Conservation (phyloP, 2,797 vertebrate genomes). For the Borostomias antarcticus region DNA sequence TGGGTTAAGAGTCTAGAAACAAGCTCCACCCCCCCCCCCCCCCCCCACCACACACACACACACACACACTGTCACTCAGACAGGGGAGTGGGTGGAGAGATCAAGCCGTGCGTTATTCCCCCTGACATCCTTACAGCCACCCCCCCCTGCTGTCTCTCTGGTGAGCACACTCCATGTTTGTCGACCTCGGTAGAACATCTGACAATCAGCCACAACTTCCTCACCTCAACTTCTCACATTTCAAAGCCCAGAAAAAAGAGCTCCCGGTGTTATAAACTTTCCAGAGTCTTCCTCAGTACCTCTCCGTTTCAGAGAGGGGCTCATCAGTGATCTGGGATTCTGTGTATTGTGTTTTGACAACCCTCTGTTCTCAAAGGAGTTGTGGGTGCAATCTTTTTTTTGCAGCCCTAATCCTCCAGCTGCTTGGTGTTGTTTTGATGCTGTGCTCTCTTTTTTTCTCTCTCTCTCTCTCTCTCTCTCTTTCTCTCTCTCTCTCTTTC, state of each 20-base stretch:
- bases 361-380: background rate
- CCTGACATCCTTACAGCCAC: background rate
- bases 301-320: background rate
- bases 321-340: background rate
- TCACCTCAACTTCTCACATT: background rate
- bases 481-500: too few species aligned
- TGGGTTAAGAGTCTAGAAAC: too few species aligned
- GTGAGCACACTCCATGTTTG: slow-evolving; percentile 10
- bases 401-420: background rate
- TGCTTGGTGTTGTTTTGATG: background rate
- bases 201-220: slow-evolving; percentile 13
- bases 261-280: background rate
- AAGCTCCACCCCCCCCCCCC: too few species aligned
- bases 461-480: too few species aligned
- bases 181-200: slow-evolving; percentile 17
- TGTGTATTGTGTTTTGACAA: slow-evolving; percentile 5
- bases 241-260: background rate
- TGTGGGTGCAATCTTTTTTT: background rate
- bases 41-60: background rate
- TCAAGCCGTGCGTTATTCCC: slow-evolving; percentile 32
- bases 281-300: background rate
- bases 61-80: background rate
- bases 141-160: background rate
- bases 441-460: too few species aligned
- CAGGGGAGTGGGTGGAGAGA: slow-evolving; percentile 16